These are phyloP conservation scores for Pteronura brasiliensis DNA, from an alignment of 2,113 vertebrate genomes.

Conservation along the genomic window DNA sequence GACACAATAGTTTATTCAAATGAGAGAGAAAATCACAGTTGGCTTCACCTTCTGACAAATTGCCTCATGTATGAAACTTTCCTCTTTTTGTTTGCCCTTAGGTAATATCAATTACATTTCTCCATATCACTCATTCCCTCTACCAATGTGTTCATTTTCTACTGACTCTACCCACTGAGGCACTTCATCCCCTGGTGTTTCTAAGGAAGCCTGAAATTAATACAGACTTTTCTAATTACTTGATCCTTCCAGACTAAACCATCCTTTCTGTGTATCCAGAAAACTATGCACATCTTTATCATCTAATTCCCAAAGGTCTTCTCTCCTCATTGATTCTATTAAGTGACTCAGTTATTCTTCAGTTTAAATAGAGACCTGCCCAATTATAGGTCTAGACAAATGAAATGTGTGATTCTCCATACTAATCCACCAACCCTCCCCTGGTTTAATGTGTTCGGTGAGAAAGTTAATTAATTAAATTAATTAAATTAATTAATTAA, in stretches of 20 bases:
- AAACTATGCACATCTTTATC: not conserved
- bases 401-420: not conserved
- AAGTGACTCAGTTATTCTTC: constrained; percentile 35
- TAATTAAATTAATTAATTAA: no score
- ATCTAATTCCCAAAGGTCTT: constrained; percentile 25
- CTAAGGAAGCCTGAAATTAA: constrained; percentile 64
- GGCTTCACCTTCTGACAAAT: constrained; percentile 8
- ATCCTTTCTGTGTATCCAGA: not conserved
- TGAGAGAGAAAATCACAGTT: not conserved
- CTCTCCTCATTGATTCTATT: constrained; percentile 2
- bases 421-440: not conserved
- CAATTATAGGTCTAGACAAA: constrained; percentile 3
- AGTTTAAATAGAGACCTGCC: not conserved
- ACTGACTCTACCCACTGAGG: not conserved
- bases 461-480: no score
- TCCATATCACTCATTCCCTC: not conserved
- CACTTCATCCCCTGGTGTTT: constrained; percentile 32
- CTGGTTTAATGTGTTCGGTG: not conserved
- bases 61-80: not conserved
- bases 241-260: not conserved
- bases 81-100: not conserved
- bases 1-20: not conserved
- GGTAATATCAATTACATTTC: not conserved
- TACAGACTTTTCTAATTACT: constrained; percentile 38
- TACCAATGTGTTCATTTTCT: not conserved